Base-by-base conservation (phyloP, 2,888 invertebrate genomes). In the Homarus gammarus region DNA sequence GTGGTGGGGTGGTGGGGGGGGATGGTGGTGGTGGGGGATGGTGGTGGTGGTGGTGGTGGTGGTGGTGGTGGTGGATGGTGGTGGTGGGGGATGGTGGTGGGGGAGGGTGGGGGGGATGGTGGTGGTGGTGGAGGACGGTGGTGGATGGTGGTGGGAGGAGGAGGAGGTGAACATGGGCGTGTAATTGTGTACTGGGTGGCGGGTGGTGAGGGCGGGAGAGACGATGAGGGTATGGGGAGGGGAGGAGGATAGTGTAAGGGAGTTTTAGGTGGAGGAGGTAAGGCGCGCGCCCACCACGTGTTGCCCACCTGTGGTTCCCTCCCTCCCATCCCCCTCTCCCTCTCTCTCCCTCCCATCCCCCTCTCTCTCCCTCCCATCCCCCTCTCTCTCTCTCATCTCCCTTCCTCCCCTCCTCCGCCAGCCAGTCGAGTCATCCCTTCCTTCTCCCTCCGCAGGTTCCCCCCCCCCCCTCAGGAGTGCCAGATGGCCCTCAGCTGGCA, bases 231-330 rank as follows among this genome's bases (percentile, higher is more conserved):
- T n/a, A n/a, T n/a, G 78, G 51, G 36, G 33, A 22, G 36, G 49
- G 56, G 79, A 38, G 77, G 40, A 18, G 64, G 5, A 18, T 6
- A 31, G 64, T 6, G 64, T 6, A 64, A 3, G 64, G 64, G 31
- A 22, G 64, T 6, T 10, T 6, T 3, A 31, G 31, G 31, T 22
- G 72, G 72, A 5, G 33, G 72, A 38, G 38, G 72, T 31, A 40
- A 22, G 36, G 31, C 3, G 61, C 33, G 51, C 36, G 36, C 6
- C 36, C 78, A 15, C 78, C 78, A 78, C 78, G 78, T 78, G 81
- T 38, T 27, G 15, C 81, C 68, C 81, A 70, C 82, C 82, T 68
- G 82, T 82, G 68, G 31, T 38, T 49, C 64, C 36, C 12, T 22
- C 33, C 49, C 40, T 44, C 27, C 51, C 56, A 22, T n/a, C 64